Evolutionary conservation across 2,113 vertebrate genomes (phyloP), one percentile per base, ranked within the genome.

Genomic region (Tursiops truncatus): DNA sequence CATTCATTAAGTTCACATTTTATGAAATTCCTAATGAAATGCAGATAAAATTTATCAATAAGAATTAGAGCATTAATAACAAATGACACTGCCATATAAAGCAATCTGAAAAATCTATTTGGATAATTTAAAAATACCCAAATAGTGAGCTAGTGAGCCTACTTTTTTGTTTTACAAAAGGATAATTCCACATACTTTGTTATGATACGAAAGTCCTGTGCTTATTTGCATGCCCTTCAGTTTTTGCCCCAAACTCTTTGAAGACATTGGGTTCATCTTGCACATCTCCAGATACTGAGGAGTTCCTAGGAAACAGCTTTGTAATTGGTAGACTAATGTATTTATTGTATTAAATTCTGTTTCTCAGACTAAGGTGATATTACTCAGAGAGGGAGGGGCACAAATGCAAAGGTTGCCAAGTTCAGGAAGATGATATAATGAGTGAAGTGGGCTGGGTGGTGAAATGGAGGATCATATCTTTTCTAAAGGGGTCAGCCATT

Each of bases 11-110:
- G 41, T 95, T 91, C 77, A 65, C 2, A 70, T 81, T 85, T 96
- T 90, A 95, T 86, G 8, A 71, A 94, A 67, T 87, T 74, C 25
- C 13, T 82, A 88, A 94, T 41, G 20, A 96, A 91, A 95, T 41
- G 9, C 3, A 84, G 8, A 94, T 25, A 79, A n/a, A 85, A 88
- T 62, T 70, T 68, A 92, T 95, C 5, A 65, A 17, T 77, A 90
- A 28, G 36, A 84, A 90, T 58, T 50, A 7, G 15, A 85, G 2
- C 25, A 76, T 94, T 9, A 76, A 38, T 81, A 83, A 38, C 1
- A 67, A 83, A 4, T 65, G 21, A 94, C 60, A 60, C 2, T 60
- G 25, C 6, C 60, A 84, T 77, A 85, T 65, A 95, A 84, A 58
- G 67, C n/a, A 89, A 44, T 86, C 41, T 94, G 53, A 79, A 90